A percentile compares a stretch with the other conserved stretches of the same genome.
Evolutionary conservation across 2,113 vertebrate species (phyloP).

Genomic region (Xiphophorus maculatus): DNA sequence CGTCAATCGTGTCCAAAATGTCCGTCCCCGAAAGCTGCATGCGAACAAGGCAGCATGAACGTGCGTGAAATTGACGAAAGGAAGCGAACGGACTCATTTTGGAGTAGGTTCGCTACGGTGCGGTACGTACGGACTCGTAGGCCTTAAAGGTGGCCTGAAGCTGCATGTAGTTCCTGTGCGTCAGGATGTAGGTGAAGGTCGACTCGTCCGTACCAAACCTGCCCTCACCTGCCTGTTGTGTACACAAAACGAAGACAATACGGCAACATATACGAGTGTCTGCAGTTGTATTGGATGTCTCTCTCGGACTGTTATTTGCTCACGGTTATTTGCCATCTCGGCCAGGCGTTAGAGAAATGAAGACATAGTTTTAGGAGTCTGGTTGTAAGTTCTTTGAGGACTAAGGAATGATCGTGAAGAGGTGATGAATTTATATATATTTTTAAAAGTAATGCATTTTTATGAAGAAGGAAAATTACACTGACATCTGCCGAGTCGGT

Average conservation of each 20-base stretch:
- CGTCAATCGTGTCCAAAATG: conserved; percentile 80
- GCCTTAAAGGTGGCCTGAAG: conserved; percentile 83
- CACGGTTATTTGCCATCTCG: no score
- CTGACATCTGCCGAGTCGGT: no score
- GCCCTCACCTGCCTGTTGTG: conserved; percentile 79
- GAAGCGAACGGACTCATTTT: neutral
- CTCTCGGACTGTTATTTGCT: neutral
- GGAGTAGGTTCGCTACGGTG: neutral
- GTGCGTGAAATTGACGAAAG: neutral
- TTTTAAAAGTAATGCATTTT: neutral
- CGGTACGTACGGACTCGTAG: conserved; percentile 76
- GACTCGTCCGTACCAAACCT: conserved; percentile 83
- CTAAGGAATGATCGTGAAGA: no score
- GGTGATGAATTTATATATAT: no score
- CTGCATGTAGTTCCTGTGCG: conserved; percentile 84
- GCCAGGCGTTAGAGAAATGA: neutral
- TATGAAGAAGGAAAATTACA: neutral
- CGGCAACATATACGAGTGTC: neutral
- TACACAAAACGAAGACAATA: neutral
- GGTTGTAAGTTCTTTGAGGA: no score
- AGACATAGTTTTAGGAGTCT: neutral
- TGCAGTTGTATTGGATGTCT: neutral
- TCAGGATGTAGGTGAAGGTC: conserved; percentile 80
- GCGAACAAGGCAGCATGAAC: neutral
- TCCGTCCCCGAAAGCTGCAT: conserved; percentile 79